phyloP scores from a whole-genome alignment of 2,888 invertebrate species.

The Brenthis hecate region DNA sequence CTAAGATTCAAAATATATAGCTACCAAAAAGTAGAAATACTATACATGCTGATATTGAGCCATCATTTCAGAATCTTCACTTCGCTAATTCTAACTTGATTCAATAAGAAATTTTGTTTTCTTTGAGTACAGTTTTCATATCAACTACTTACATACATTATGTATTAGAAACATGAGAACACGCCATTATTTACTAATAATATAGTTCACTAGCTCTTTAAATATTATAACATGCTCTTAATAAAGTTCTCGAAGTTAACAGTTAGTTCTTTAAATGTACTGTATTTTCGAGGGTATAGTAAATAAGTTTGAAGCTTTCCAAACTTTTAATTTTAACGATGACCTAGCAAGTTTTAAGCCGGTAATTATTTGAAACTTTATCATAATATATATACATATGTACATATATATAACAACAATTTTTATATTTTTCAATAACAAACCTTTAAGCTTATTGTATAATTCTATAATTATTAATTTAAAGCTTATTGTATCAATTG shows the following conservation, averaged over 20 bases:
- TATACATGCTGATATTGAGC: too few species aligned
- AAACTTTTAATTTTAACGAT: slow-evolving; percentile 5
- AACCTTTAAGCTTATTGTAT: too few species aligned
- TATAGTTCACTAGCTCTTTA: not conserved
- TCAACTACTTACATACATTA: not conserved
- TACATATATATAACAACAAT: too few species aligned
- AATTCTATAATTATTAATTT: too few species aligned
- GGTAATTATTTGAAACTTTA: too few species aligned
- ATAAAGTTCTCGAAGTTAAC: slow-evolving; percentile 19
- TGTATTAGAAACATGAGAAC: slow-evolving; percentile 3
- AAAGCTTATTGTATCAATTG: too few species aligned
- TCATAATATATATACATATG: too few species aligned
- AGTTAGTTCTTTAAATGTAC: slow-evolving; percentile 17
- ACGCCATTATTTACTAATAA: slow-evolving; percentile 10
- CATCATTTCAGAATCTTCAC: too few species aligned
- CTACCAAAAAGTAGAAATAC: too few species aligned
- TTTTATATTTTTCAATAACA: too few species aligned
- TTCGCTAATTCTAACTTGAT: too few species aligned
- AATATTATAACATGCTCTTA: slow-evolving; percentile 24
- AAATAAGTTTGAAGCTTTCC: slow-evolving; percentile 23
- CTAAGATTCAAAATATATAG: too few species aligned
- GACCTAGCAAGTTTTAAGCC: slow-evolving; percentile 5
- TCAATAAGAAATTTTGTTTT: not conserved
- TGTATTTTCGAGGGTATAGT: slow-evolving; percentile 26
- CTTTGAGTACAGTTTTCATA: not conserved